Conservation (phyloP, 2,113 vertebrate species). For the Rhinoptilus africanus region DNA sequence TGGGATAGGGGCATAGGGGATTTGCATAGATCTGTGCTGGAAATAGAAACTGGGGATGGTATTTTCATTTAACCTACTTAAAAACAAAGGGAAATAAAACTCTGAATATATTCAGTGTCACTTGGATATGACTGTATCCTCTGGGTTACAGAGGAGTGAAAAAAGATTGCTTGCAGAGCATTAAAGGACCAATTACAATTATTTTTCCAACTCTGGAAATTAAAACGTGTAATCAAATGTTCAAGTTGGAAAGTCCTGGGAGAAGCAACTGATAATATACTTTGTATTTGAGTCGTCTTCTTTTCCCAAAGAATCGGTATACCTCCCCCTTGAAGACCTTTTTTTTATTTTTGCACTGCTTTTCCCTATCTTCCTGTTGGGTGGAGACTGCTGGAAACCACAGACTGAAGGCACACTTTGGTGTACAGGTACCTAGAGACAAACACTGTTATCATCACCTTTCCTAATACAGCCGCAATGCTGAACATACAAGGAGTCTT, state of each 20-base stretch:
- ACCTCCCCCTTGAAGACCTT: background rate
- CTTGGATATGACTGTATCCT: background rate
- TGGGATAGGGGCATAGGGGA: background rate
- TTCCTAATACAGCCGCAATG: background rate
- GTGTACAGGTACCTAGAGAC: background rate
- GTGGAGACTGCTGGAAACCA: background rate
- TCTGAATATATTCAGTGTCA: background rate
- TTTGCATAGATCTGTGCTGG: background rate
- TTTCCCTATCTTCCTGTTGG: background rate
- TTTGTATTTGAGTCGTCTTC: background rate
- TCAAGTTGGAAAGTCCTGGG: background rate
- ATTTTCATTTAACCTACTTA: constrained; percentile 55
- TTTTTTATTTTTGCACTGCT: background rate
- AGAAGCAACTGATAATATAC: background rate
- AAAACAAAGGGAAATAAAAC: constrained; percentile 42
- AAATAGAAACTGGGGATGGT: background rate
- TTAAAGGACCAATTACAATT: background rate
- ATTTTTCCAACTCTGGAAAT: background rate
- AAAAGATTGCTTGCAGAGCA: background rate
- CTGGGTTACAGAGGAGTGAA: background rate
- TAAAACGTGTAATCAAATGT: background rate
- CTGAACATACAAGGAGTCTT: background rate
- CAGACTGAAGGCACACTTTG: background rate
- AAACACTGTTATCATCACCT: background rate
- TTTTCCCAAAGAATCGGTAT: background rate